Evolutionary conservation across 2,113 vertebrate genomes (phyloP), one percentile per base, ranked within the genome.

Genomic region (Hepsetus odoe): DNA sequence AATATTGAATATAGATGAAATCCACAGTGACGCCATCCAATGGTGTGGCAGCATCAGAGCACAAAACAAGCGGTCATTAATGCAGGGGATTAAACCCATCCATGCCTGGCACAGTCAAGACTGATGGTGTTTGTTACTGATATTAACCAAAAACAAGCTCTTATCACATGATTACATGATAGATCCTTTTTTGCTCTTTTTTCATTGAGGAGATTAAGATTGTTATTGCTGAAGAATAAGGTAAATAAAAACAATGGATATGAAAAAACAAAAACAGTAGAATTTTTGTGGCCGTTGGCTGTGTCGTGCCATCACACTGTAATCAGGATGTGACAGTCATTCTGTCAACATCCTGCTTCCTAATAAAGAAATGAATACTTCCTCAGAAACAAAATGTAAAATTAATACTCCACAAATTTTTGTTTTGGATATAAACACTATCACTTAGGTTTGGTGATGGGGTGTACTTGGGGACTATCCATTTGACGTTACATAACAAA

Each of bases 71-170:
- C 24, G 16, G 46, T 35, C 61, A 64, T 81, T 72, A 74, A 33
- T 61, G 64, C 70, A 24, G 68, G n/a, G 83, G 84, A 87, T 84
- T 84, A 85, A 56, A 85, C 16, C 28, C 3, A 16, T 44, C 28
- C 3, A 16, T 44, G 24, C 32, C 30, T 58, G 33, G 56, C n/a
- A 80, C 46, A 68, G 61, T 58, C 26, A 42, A 20, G 66, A 53
- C 59, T 65, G 67, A 26, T 59, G 46, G 30, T 28, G 46, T 67
- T 62, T 79, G 51, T 85, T 84, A 65, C 51, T 76, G 33, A 80
- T 74, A 62, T 69, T 30, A 53, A 42, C 44, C 49, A 82, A 53
- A 77, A 82, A 82, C 77, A 82, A 66, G 74, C 51, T 40, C 26
- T 72, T 80, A 68, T 59, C 35, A 56, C 28, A 65, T 18, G 62